A percentile compares a stretch with the other conserved stretches of the same genome.
These are phyloP conservation scores for Ptychadena robeensis DNA, from an alignment of 2,797 vertebrate species.

Conservation along the genomic window DNA sequence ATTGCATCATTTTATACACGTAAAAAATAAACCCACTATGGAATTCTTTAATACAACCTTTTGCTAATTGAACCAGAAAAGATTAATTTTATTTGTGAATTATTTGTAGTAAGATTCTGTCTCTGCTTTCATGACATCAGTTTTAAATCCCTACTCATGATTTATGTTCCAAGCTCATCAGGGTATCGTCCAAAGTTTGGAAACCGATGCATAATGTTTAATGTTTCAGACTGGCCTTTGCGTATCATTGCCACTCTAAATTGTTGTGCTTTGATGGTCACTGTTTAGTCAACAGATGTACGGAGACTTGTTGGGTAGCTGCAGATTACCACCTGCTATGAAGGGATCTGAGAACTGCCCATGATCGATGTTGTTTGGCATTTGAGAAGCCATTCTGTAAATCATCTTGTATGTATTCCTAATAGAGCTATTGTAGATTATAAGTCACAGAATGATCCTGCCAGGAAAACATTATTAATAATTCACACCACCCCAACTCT, in stretches of 20 bases:
- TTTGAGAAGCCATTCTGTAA: conserved; percentile 50
- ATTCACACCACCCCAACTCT: conserved; percentile 66
- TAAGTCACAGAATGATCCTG: conserved; percentile 38
- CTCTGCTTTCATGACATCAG: background rate
- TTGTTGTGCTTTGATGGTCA: conserved; percentile 18
- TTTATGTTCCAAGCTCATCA: background rate
- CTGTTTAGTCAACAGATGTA: conserved; percentile 27
- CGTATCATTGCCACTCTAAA: background rate
- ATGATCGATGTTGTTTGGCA: conserved; percentile 49
- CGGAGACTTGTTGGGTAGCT: conserved; percentile 24
- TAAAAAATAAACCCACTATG: too few species aligned
- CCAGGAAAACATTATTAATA: conserved; percentile 57
- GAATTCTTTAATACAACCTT: too few species aligned
- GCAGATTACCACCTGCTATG: conserved; percentile 42
- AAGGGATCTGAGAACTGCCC: conserved; percentile 15
- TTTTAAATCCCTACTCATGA: background rate
- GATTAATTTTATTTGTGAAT: background rate
- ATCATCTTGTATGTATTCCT: conserved; percentile 38
- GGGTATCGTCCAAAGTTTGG: background rate
- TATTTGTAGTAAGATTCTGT: background rate
- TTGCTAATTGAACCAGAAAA: background rate
- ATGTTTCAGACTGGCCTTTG: background rate
- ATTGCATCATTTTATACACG: too few species aligned
- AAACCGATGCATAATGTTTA: background rate
- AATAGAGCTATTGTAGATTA: conserved; percentile 33